phyloP scores from a whole-genome alignment of 2,888 invertebrate genomes.

The Acrocera orbiculus region DNA sequence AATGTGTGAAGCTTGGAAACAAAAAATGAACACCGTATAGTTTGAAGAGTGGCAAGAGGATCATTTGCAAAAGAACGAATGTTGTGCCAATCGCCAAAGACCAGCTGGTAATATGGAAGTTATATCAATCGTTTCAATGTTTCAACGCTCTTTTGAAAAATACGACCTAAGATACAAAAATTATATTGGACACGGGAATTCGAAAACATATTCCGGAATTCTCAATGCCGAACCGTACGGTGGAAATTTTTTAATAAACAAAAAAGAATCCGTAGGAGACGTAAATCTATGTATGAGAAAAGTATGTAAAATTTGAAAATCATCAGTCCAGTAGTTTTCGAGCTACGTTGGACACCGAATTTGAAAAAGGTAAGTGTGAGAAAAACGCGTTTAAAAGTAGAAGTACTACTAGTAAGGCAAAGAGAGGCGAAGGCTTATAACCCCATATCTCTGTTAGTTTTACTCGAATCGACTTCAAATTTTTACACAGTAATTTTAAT shows the following conservation, averaged over 20 bases:
- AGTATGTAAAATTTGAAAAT: no score
- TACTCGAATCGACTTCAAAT: no score
- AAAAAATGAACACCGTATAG: constrained; percentile 9
- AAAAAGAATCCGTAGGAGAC: constrained; percentile 3
- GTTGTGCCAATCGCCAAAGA: constrained; percentile 13
- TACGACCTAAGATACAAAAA: constrained; percentile 9
- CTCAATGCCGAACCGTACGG: constrained; percentile 11
- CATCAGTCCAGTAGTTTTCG: no score
- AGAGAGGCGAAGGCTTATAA: no score
- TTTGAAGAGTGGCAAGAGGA: constrained; percentile 11
- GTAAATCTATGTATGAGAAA: no score
- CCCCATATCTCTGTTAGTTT: no score
- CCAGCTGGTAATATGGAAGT: constrained; percentile 15
- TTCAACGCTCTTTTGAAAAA: constrained; percentile 9
- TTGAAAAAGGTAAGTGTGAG: no score
- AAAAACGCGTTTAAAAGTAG: no score
- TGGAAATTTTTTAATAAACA: constrained; percentile 3
- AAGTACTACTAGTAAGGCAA: no score
- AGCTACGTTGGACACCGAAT: no score
- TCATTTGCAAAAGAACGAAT: constrained; percentile 9
- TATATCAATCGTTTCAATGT: no score
- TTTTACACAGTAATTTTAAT: no score
- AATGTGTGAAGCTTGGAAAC: constrained; percentile 10
- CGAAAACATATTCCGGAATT: constrained; percentile 10
- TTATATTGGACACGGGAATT: constrained; percentile 11